Percentiles rank a stretch among this genome's conserved stretches.
phyloP scores from a whole-genome alignment of 2,797 vertebrate species.

The Anomalospiza imberbis region DNA sequence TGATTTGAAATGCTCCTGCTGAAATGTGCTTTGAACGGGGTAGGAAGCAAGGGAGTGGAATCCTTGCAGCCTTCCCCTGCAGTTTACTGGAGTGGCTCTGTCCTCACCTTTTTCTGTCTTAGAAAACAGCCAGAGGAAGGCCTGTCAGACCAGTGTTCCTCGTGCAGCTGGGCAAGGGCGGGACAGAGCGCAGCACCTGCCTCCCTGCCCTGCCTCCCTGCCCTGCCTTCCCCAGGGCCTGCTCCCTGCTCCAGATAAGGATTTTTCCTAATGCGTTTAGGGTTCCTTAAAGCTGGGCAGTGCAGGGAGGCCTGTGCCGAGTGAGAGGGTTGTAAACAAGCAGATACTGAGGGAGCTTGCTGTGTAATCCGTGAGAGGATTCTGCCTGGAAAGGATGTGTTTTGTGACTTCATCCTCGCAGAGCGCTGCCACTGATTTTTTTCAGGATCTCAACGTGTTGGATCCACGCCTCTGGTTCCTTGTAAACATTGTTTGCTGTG shows the following conservation, averaged over 20 bases:
- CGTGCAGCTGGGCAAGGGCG: neutral
- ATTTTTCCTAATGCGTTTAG: slow-evolving; percentile 1
- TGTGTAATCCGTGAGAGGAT: neutral
- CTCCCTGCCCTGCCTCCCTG: neutral
- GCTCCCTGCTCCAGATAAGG: neutral
- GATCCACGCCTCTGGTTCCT: neutral
- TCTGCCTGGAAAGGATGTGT: slow-evolving; percentile 4
- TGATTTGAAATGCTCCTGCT: neutral
- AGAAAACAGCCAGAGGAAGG: neutral
- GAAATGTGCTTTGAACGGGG: neutral
- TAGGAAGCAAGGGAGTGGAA: neutral
- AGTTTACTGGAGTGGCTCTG: neutral
- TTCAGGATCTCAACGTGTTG: neutral
- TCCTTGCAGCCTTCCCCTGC: accelerated
- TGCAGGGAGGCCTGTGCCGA: neutral
- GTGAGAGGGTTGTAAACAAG: neutral
- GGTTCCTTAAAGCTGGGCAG: neutral
- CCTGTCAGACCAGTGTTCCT: neutral
- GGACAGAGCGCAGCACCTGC: neutral
- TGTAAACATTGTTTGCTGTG: neutral
- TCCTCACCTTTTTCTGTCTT: neutral
- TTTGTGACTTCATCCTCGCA: neutral
- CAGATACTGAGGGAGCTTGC: neutral
- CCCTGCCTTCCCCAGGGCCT: neutral
- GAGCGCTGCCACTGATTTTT: neutral